phyloP scores from a whole-genome alignment of 64 coral and sea anemone species.

The Dendrophyllia cribrosa region DNA sequence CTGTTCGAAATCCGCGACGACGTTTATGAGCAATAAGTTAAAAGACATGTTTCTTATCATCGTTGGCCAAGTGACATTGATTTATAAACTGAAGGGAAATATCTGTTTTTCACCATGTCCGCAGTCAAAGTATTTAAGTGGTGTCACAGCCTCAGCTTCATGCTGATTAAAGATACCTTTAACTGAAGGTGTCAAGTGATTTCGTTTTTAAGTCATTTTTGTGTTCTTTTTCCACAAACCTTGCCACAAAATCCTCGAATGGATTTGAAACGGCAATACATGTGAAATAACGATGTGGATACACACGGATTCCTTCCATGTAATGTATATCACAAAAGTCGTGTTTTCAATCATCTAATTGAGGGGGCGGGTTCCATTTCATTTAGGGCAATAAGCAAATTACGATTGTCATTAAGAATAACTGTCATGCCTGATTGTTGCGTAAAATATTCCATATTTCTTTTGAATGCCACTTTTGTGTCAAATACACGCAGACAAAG shows the following conservation, averaged over 20 bases:
- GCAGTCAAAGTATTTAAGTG: constrained; percentile 49
- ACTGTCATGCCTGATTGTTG: constrained; percentile 20
- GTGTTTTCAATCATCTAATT: constrained; percentile 63
- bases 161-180: constrained; percentile 43
- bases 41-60: constrained; percentile 45
- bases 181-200: constrained; percentile 12
- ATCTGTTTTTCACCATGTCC: constrained; percentile 25
- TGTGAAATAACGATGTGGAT: neutral
- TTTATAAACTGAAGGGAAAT: constrained; percentile 44
- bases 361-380: constrained; percentile 33
- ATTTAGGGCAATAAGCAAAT: constrained; percentile 52
- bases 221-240: neutral
- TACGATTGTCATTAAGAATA: constrained; percentile 37
- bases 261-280: neutral
- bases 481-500: neutral
- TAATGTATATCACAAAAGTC: neutral
- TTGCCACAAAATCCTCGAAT: neutral
- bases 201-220: neutral
- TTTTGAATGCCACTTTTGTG: neutral
- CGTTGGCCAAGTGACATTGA: constrained; percentile 21
- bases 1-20: constrained; percentile 43
- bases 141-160: constrained; percentile 5
- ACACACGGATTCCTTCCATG: neutral
- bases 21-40: constrained; percentile 43
- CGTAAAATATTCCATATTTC: constrained; percentile 33